phyloP scores from a whole-genome alignment of 1,140 invertebrate species.

The Nomia melanderi region DNA sequence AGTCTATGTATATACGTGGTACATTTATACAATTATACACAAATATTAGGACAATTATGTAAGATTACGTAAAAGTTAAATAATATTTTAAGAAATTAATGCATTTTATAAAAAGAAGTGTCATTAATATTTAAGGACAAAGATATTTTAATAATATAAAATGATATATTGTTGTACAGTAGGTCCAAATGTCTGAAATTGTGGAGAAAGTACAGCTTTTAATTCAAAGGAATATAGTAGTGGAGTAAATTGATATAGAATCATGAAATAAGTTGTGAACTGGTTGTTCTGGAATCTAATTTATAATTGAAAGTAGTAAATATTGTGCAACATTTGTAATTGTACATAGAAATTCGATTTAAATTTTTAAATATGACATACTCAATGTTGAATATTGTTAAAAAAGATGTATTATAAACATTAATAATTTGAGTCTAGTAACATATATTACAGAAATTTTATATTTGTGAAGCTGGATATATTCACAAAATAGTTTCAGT shows the following conservation, averaged over 20 bases:
- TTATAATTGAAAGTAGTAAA: neutral
- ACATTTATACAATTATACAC: slow-evolving; percentile 7
- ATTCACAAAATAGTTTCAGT: neutral
- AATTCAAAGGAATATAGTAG: neutral
- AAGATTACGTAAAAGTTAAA: slow-evolving; percentile 13
- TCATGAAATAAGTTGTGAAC: neutral
- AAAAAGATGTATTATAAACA: neutral
- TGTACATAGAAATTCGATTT: neutral
- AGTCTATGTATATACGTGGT: neutral
- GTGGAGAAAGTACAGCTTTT: slow-evolving; percentile 25
- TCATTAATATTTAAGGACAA: slow-evolving; percentile 15
- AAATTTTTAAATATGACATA: neutral
- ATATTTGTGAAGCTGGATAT: slow-evolving; percentile 1
- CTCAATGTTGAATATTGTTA: slow-evolving; percentile 19
- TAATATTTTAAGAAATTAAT: slow-evolving; percentile 40
- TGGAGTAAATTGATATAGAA: no score
- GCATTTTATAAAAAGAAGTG: slow-evolving; percentile 21
- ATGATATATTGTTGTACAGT: slow-evolving; percentile 15
- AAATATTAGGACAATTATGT: slow-evolving; percentile 12
- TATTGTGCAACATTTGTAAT: slow-evolving; percentile 7
- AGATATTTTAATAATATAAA: slow-evolving; percentile 50
- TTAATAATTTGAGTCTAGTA: neutral
- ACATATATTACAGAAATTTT: slow-evolving; percentile 1
- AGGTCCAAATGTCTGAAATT: slow-evolving; percentile 1
- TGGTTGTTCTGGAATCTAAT: neutral